Evolutionary conservation across 2,888 invertebrate genomes (phyloP).

Genomic region (Teleogryllus oceanicus): DNA sequence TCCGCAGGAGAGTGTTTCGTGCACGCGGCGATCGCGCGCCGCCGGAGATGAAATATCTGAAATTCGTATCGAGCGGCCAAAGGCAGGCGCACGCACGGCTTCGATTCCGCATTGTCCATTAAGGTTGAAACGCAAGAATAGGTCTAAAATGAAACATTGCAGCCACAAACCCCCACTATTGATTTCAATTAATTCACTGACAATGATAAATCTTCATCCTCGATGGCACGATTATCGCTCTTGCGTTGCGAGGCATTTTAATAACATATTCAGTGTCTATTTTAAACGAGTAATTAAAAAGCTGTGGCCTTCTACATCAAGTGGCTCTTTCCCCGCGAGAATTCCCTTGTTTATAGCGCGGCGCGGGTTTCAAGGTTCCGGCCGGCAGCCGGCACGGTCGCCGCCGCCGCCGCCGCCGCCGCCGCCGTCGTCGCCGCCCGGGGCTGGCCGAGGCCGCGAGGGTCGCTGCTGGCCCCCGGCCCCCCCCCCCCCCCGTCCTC

Average conservation of each 20-base stretch:
- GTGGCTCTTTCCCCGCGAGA: slow-evolving; percentile 9
- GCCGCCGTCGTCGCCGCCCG: no score
- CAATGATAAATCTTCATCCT: slow-evolving; percentile 18
- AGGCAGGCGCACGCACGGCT: no score
- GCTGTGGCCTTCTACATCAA: slow-evolving; percentile 3
- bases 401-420: background rate
- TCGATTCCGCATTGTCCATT: no score
- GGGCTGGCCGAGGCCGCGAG: no score
- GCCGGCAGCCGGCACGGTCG: background rate
- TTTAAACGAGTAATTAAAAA: slow-evolving; percentile 18
- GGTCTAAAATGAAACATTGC: background rate
- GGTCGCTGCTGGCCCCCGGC: no score
- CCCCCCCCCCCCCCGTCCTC: no score
- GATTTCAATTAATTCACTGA: slow-evolving; percentile 18
- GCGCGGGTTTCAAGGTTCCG: background rate
- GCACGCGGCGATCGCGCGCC: no score
- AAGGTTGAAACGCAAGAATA: no score
- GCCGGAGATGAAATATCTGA: no score
- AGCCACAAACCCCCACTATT: background rate
- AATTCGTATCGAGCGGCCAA: no score
- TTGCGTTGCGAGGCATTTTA: slow-evolving; percentile 18
- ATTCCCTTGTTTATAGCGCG: slow-evolving; percentile 4
- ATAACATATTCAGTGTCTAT: slow-evolving; percentile 18
- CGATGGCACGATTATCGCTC: slow-evolving; percentile 10
- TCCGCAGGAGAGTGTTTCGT: no score